Base-by-base conservation (phyloP, 1,140 invertebrate genomes). In the Onthophagus taurus region DNA sequence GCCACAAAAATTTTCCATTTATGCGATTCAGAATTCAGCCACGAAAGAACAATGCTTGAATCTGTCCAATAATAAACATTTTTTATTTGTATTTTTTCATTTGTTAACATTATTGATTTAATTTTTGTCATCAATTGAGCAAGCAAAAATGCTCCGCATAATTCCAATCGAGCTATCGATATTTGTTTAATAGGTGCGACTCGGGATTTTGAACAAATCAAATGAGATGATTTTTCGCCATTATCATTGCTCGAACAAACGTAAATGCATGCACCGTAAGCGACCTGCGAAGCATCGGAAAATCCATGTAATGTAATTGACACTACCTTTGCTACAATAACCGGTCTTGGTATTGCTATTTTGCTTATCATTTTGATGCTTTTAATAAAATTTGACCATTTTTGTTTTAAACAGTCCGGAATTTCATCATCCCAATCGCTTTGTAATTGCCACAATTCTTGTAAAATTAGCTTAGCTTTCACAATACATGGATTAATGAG, bases 181-280 rank as follows among this genome's bases (percentile, higher is more conserved):
- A 49, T 12, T 3, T 19, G 33, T 42, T 57, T 60, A 14, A 63
- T 4, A 3, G 61, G 61, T 5, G 61, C 57, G 3, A 66, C 53
- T 19, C 47, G 36, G 2, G 57, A 52, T 47, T 63, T 64, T 7
- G 55, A 45, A 23, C 46, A 56, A 0, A 63, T 3, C 20, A 62
- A 46, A 11, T 17, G 12, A n/a, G 44, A 18, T 11, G 17, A 33
- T n/a, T 0, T 39, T 38, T 4, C 35, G 37, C 7, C 23, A n/a
- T 9, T 13, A 9, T 5, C 11, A 0, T 20, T 0, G 42, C 6
- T n/a, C 6, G 24, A 47, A 2, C 53, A 24, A 4, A 61, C 3
- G 31, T 68, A 70, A 11, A 66, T 33, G 16, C 55, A 60, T 1
- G 59, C 60, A 23, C 57, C 65, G 49, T 64, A 68, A 7, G 58